Conservation (phyloP, 2,888 invertebrate species). For the Nebria salina region DNA sequence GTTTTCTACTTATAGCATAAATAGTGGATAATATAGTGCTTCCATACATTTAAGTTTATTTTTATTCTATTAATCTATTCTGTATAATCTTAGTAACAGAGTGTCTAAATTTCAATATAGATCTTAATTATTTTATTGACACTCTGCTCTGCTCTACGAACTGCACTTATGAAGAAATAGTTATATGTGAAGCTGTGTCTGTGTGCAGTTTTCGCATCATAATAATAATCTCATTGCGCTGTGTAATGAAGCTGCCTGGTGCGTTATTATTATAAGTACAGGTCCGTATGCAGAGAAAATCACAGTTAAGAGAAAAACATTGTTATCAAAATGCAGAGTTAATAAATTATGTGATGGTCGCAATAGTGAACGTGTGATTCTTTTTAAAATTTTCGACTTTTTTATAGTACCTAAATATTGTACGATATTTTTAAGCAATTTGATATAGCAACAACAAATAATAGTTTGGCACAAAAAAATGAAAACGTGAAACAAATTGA, state of each 20-base stretch:
- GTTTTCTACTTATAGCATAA: too few relatives aligned
- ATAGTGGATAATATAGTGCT: too few relatives aligned
- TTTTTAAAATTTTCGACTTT: background rate
- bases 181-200: conserved; percentile 14
- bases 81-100: conserved; percentile 6
- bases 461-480: conserved; percentile 11
- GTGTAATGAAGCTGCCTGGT: conserved; percentile 11
- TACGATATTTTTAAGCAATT: conserved; percentile 4
- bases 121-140: background rate
- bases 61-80: background rate
- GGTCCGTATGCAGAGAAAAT: conserved; percentile 44
- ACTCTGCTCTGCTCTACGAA: conserved; percentile 7
- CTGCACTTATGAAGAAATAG: conserved; percentile 19
- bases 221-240: conserved; percentile 9
- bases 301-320: conserved; percentile 28
- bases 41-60: too few relatives aligned
- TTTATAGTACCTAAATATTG: background rate
- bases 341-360: conserved; percentile 9
- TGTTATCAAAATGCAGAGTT: conserved; percentile 23
- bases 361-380: conserved; percentile 11
- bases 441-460: background rate
- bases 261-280: conserved; percentile 26
- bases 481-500: conserved; percentile 6
- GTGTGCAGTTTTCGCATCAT: background rate
- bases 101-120: background rate